Base-by-base conservation (phyloP, 2,113 vertebrate species). In the Saccopteryx leptura region DNA sequence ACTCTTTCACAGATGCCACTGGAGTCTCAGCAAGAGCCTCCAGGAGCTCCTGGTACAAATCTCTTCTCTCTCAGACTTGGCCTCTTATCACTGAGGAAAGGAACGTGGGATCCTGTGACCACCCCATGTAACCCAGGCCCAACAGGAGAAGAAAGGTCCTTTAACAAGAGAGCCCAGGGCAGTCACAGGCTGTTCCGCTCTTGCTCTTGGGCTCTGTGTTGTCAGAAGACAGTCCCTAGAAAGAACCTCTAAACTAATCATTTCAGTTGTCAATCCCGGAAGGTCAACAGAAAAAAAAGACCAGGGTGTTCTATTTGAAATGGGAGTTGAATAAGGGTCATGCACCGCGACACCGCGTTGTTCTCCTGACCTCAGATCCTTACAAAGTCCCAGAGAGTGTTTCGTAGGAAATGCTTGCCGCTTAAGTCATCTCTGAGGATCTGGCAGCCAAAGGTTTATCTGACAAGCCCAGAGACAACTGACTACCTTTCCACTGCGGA, bases 171-270 rank as follows among this genome's bases (percentile, higher is more conserved):
- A 26, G 7, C 21, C 28, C 60, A 68, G 33, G 23, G 7, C 9
- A 9, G 48, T 0, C 11, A 0, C 0, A 1, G 66, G 56, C 15
- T 54, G 48, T 0, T 48, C 4, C 0, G 1, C 31, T 9, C 46
- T 4, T 0, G 1, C 31, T 9, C 46, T 4, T 0, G 7, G 9
- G 1, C 23, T 33, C 58, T 26, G 58, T 56, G 19, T 17, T 90
- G 23, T 33, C 54, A 10, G 52, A 50, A 33, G 9, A 54, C 1
- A 54, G 33, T 3, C 19, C 15, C 28, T 24, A 18, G 33, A 18
- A 15, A 18, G 33, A 18, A 15, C 3, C 46, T 71, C 4, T 4
- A 31, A 88, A 28, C 11, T 5, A 52, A 56, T 17, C 26, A 33
- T 2, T 65, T n/a, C 14, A 31, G 46, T 14, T 33, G 56, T 24